Evolutionary conservation across 2,888 invertebrate species (phyloP).

Genomic region (Aphidius colemani): DNA sequence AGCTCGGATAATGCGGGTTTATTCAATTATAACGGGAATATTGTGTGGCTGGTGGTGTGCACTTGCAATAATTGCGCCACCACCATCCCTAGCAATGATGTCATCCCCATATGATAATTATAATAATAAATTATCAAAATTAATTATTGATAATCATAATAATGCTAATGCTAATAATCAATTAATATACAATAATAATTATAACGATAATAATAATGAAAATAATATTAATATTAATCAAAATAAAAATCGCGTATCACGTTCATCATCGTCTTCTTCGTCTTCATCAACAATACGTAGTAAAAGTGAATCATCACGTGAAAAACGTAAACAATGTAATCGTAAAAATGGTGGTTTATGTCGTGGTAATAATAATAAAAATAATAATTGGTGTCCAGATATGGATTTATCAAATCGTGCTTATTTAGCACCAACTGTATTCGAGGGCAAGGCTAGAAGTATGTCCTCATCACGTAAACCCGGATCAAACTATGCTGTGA

Average conservation of each 20-base stretch:
- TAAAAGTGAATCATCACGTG: conserved; percentile 49
- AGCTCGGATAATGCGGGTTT: conserved; percentile 58
- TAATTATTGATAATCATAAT: conserved; percentile 1
- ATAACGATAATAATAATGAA: conserved; percentile 17
- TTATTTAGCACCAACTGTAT: conserved; percentile 69
- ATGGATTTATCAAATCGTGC: conserved; percentile 70
- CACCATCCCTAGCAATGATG: conserved; percentile 38
- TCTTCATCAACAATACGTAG: conserved; percentile 35
- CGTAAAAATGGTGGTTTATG: conserved; percentile 44
- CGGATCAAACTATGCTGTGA: conserved; percentile 67
- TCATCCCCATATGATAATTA: background rate
- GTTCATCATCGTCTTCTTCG: conserved; percentile 25
- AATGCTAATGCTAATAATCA: background rate
- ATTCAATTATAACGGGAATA: conserved; percentile 56
- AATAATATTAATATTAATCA: conserved; percentile 12
- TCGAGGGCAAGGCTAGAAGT: conserved; percentile 70
- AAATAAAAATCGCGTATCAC: conserved; percentile 39
- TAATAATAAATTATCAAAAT: background rate
- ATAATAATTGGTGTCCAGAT: conserved; percentile 64
- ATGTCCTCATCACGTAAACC: conserved; percentile 65
- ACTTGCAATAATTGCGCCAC: conserved; percentile 49
- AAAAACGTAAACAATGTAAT: conserved; percentile 53
- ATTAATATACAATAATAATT: background rate
- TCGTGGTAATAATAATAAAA: conserved; percentile 40
- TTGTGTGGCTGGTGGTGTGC: conserved; percentile 58